Conservation (phyloP, 2,888 invertebrate species). For the Germaria angustata region DNA sequence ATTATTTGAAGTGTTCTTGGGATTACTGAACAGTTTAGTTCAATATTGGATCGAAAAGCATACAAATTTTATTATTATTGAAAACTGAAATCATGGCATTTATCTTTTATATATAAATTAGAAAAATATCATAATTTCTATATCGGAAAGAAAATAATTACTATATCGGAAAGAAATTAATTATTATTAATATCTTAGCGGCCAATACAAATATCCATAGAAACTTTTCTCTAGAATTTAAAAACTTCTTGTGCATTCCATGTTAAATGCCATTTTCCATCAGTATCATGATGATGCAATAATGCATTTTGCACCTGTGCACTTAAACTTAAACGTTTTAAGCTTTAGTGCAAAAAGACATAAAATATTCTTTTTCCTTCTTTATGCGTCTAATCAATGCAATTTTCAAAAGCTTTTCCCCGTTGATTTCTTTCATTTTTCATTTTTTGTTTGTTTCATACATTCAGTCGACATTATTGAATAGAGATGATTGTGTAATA, state of each 20-base stretch:
- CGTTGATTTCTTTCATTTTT: slow-evolving; percentile 21
- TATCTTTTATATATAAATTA: too few relatives aligned
- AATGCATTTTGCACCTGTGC: slow-evolving; percentile 45
- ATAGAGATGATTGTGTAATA: slow-evolving; percentile 34
- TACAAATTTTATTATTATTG: too few relatives aligned
- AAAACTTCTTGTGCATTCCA: not conserved
- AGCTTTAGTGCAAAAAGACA: too few relatives aligned
- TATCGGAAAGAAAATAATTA: too few relatives aligned
- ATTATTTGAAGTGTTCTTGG: too few relatives aligned
- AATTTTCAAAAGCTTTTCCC: slow-evolving; percentile 12
- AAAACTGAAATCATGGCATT: too few relatives aligned
- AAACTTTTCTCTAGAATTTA: not conserved
- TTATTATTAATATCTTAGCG: too few relatives aligned
- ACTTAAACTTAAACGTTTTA: not conserved
- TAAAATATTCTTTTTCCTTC: not conserved
- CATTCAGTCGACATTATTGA: slow-evolving; percentile 16
- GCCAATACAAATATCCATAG: too few relatives aligned
- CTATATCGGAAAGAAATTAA: too few relatives aligned
- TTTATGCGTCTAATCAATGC: not conserved
- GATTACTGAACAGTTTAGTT: too few relatives aligned
- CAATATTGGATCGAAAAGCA: too few relatives aligned
- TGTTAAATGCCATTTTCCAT: not conserved
- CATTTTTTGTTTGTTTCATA: not conserved
- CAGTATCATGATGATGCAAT: slow-evolving; percentile 13
- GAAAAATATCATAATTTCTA: too few relatives aligned